Evolutionary conservation across 2,888 invertebrate species (phyloP).

Genomic region (Sphaeridia pumilis): DNA sequence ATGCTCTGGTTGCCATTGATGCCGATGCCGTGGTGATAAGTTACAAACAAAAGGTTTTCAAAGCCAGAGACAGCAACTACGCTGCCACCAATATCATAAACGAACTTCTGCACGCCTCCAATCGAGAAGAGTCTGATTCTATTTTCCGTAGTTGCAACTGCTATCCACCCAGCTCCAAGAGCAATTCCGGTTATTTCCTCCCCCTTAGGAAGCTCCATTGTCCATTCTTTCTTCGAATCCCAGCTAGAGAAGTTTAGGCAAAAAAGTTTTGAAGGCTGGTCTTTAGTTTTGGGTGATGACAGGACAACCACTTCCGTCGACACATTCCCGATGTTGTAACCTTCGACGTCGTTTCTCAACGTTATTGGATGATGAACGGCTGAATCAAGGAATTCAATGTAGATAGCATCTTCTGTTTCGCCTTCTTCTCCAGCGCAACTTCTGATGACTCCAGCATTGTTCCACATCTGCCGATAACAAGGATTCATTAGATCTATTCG

Average conservation of each 20-base stretch:
- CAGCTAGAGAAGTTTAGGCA: slow-evolving; percentile 59
- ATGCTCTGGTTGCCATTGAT: slow-evolving; percentile 38
- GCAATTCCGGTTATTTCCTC: slow-evolving; percentile 53
- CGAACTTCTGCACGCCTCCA: slow-evolving; percentile 74
- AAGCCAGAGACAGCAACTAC: slow-evolving; percentile 43
- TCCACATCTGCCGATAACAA: slow-evolving; percentile 78
- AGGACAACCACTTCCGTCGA: slow-evolving; percentile 67
- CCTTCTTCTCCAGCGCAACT: slow-evolving; percentile 65
- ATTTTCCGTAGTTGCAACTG: slow-evolving; percentile 61
- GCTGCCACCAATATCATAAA: slow-evolving; percentile 60
- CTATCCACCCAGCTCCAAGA: slow-evolving; percentile 63
- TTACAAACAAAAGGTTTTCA: slow-evolving; percentile 29
- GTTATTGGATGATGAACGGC: slow-evolving; percentile 79
- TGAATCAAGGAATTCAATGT: slow-evolving; percentile 91
- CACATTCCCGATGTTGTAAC: slow-evolving; percentile 80
- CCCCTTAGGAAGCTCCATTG: slow-evolving; percentile 57
- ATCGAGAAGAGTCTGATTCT: slow-evolving; percentile 71
- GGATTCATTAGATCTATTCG: too few species aligned
- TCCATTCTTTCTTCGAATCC: slow-evolving; percentile 72
- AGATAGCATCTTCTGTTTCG: slow-evolving; percentile 51
- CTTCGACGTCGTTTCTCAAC: slow-evolving; percentile 67
- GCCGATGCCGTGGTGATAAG: slow-evolving; percentile 52
- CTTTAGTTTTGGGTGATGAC: slow-evolving; percentile 46
- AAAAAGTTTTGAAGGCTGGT: slow-evolving; percentile 46
- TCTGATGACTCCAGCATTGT: slow-evolving; percentile 79